These are phyloP conservation scores for Pachymerium ferrugineum DNA, from an alignment of 2,888 invertebrate genomes.

Conservation along the genomic window DNA sequence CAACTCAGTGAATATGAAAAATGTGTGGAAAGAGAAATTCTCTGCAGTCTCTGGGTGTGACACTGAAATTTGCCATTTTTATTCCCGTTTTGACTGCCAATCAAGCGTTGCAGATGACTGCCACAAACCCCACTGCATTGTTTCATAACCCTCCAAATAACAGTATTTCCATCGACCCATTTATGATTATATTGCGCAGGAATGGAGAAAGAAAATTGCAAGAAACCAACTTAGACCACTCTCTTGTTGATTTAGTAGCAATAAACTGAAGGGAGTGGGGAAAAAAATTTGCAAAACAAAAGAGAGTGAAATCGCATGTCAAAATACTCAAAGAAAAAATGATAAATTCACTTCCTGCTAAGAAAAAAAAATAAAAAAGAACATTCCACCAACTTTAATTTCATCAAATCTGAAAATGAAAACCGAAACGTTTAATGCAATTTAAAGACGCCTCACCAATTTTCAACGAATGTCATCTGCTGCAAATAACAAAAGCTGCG, in stretches of 20 bases:
- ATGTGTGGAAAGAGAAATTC: not conserved
- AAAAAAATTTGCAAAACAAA: not conserved
- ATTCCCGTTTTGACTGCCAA: not conserved
- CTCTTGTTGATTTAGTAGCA: not conserved
- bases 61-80: not conserved
- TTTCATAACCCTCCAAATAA: not conserved
- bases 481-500: not conserved
- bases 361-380: no score
- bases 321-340: not conserved
- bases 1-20: not conserved
- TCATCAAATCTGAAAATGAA: no score
- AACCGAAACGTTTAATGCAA: not conserved
- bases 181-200: not conserved
- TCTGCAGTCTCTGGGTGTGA: not conserved
- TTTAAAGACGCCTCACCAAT: not conserved
- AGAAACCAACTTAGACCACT: not conserved
- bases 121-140: not conserved
- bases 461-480: not conserved
- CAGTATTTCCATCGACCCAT: not conserved
- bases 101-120: conserved; percentile 10
- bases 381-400: no score
- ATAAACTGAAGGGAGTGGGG: not conserved
- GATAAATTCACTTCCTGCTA: no score
- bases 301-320: no score
- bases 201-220: not conserved